phyloP scores from a whole-genome alignment of 2,797 vertebrate species.

The Todus mexicanus region DNA sequence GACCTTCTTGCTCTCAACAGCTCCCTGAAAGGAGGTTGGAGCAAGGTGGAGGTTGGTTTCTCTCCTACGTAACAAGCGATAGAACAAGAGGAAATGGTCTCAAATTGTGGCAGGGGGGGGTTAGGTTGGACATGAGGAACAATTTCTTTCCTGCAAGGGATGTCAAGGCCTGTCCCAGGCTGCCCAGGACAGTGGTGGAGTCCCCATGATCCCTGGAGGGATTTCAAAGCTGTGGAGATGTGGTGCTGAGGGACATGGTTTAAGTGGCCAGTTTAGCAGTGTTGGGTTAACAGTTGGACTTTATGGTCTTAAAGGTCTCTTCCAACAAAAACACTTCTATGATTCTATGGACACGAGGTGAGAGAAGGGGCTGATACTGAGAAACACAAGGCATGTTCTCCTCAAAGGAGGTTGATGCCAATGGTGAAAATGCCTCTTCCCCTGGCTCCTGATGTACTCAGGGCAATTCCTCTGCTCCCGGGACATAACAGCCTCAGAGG shows the following conservation, averaged over 20 bases:
- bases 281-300: neutral
- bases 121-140: neutral
- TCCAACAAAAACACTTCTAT: neutral
- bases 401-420: neutral
- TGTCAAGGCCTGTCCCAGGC: neutral
- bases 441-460: accelerated
- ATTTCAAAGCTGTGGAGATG: neutral
- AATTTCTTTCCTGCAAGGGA: neutral
- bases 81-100: neutral
- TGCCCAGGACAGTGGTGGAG: neutral
- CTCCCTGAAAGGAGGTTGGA: neutral
- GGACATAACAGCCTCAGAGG: neutral
- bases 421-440: neutral
- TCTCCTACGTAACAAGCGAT: neutral
- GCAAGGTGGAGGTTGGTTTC: neutral
- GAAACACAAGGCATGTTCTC: neutral
- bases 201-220: neutral
- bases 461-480: neutral
- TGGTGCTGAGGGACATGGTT: neutral
- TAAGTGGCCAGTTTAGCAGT: neutral
- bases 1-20: neutral
- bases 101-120: too few relatives aligned
- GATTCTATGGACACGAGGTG: neutral
- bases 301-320: neutral
- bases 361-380: neutral